Conservation (phyloP, 2,113 vertebrate genomes). For the Sitta europaea region DNA sequence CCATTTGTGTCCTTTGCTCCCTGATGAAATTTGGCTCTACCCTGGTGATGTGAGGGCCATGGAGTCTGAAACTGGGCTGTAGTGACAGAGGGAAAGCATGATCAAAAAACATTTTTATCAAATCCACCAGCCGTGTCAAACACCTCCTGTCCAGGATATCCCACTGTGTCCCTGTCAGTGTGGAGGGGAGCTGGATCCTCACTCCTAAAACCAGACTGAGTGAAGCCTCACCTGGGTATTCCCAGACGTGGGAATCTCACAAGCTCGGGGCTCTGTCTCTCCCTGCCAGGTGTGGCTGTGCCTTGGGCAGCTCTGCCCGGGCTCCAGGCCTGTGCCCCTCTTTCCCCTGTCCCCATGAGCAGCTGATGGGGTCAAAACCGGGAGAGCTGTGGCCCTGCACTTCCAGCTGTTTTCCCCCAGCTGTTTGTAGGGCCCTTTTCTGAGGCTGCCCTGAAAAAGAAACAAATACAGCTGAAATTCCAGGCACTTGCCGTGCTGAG, state of each 20-base stretch:
- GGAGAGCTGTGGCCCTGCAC: not conserved
- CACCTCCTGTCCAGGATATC: rapidly evolving
- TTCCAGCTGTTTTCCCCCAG: rapidly evolving
- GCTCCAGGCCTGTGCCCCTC: not conserved
- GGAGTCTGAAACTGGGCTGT: not conserved
- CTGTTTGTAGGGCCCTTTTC: not conserved
- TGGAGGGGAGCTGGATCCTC: not conserved
- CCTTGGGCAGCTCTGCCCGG: rapidly evolving
- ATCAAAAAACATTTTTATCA: not conserved
- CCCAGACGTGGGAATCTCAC: rapidly evolving
- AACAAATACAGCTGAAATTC: not conserved
- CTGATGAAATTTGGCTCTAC: not conserved
- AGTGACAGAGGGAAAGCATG: not conserved
- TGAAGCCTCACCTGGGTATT: too few relatives aligned
- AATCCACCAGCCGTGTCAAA: rapidly evolving
- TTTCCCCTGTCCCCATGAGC: not conserved
- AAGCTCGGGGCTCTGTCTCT: not conserved
- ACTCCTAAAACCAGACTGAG: not conserved
- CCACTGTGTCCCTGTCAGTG: rapidly evolving
- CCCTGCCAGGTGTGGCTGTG: too few relatives aligned
- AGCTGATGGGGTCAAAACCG: not conserved
- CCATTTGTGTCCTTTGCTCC: not conserved
- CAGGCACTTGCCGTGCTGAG: not conserved
- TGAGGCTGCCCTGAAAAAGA: not conserved
- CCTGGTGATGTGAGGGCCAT: too few relatives aligned